Conservation (phyloP, 2,113 vertebrate genomes). For the Axis porcinus region DNA sequence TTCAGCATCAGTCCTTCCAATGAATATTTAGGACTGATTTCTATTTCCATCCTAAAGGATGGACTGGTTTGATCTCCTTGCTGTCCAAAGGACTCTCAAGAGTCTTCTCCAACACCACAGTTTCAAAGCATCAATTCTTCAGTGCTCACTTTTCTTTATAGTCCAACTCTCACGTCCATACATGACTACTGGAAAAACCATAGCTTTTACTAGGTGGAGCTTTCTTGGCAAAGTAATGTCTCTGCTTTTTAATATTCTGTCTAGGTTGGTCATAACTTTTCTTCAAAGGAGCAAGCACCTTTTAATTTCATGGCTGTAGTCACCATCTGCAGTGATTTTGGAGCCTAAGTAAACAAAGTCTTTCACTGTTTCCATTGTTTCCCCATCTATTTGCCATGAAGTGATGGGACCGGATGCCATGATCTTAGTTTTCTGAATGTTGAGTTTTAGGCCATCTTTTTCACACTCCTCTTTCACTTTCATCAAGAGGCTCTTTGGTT, state of each 20-base stretch:
- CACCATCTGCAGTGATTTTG: neutral
- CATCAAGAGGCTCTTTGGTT: neutral
- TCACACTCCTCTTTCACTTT: neutral
- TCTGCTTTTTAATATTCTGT: neutral
- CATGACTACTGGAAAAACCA: neutral
- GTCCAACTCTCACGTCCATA: neutral
- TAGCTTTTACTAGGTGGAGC: neutral
- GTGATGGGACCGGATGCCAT: accelerated
- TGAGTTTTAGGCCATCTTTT: neutral
- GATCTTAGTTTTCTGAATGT: neutral
- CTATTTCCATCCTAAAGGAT: neutral
- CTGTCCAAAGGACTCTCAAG: neutral
- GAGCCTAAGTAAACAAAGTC: neutral
- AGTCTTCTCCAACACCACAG: neutral
- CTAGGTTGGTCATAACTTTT: neutral
- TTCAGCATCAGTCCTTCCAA: neutral
- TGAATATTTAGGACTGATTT: neutral
- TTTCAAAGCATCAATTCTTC: neutral
- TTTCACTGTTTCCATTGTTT: neutral
- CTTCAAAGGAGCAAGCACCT: accelerated
- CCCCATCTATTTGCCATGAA: neutral
- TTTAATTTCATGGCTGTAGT: neutral
- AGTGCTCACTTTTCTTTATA: neutral
- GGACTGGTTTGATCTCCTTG: neutral
- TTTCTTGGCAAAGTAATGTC: neutral